phyloP scores from a whole-genome alignment of 2,888 invertebrate species.

The Tanypteryx hageni region DNA sequence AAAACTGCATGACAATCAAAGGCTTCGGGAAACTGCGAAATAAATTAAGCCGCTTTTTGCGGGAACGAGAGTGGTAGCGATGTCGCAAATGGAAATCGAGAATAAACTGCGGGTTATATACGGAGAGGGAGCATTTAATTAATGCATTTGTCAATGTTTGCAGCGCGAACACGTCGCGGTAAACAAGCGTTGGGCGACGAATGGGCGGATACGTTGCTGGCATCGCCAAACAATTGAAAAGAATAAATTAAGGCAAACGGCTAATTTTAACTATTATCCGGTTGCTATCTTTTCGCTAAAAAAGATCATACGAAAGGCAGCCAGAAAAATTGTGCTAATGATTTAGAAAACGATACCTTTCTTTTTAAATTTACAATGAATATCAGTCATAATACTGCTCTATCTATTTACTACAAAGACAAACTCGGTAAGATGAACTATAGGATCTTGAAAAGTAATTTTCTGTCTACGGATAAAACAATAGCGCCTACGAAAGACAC shows the following conservation, averaged over 20 bases:
- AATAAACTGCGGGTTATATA: neutral
- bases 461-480: too few relatives aligned
- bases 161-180: neutral
- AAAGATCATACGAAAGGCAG: too few relatives aligned
- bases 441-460: too few relatives aligned
- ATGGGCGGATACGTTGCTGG: neutral
- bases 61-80: neutral
- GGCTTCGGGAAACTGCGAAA: neutral
- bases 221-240: neutral
- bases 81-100: neutral
- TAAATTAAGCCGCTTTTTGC: neutral
- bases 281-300: too few relatives aligned
- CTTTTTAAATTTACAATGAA: too few relatives aligned
- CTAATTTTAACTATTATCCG: too few relatives aligned
- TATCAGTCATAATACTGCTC: too few relatives aligned
- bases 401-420: too few relatives aligned
- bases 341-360: too few relatives aligned
- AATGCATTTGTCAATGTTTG: neutral
- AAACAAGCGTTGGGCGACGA: neutral
- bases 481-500: too few relatives aligned
- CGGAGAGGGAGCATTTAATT: neutral
- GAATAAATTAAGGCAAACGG: neutral
- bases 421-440: too few relatives aligned
- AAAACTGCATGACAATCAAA: conserved; percentile 10
- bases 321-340: too few relatives aligned